Evolutionary conservation across 2,797 vertebrate genomes (phyloP), one percentile per base, ranked within the genome.

Genomic region (Trematomus bernacchii): DNA sequence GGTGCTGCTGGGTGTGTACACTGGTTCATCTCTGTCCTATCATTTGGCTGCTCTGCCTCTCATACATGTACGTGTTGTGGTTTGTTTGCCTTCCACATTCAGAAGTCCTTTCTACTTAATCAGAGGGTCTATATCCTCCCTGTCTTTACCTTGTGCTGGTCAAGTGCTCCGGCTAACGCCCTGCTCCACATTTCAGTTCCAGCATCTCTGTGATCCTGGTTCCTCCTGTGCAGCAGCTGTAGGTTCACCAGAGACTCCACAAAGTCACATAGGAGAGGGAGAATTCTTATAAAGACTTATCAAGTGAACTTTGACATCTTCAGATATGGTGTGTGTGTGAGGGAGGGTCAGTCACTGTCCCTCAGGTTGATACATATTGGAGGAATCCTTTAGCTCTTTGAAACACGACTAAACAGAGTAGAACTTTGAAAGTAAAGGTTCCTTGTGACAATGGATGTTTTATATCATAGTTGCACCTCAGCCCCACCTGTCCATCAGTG

Each of bases 1-100:
- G 59, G 68, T 79, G 58, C 42, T 40, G 1, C 48, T 59, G 82
- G 64, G 80, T 76, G 63, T 67, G 65, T 59, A 10, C 21, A 0
- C 58, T 55, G 87, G 80, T 76, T 88, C 73, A 67, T 76, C 48
- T 3, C 54, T 0, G 37, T 59, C 54, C 84, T 83, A 6, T 88
- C 77, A 90, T 88, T 77, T 82, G 65, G 76, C 71, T 51, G 9
- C 44, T 0, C 7, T 76, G 53, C 83, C 57, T 63, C 27, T 8
- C 23, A 9, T 37, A 37, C 33, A 9, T 37, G 33, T 37, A 3
- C 2, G 1, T 11, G 62, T 27, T 69, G 77, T 52, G 66, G 72
- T 81, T 76, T 74, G 40, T 66, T 64, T 10, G 4, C 74, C 82
- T 73, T 74, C 55, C 71, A 1, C 13, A 2, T 30, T 59, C 30